Conservation (phyloP, 2,888 invertebrate species). For the Iphiclides podalirius region DNA sequence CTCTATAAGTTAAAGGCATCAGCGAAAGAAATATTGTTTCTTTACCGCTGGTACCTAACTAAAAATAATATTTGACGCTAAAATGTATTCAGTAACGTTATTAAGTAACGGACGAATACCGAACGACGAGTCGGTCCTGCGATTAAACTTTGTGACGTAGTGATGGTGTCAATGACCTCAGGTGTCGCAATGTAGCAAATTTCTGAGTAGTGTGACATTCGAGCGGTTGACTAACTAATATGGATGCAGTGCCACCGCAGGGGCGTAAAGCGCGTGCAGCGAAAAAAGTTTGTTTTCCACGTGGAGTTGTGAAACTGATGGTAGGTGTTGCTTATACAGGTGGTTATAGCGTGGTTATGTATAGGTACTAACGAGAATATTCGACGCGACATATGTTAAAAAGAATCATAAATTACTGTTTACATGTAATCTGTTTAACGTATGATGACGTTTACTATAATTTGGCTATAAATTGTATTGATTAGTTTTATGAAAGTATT, state of each 20-base stretch:
- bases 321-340: constrained; percentile 6
- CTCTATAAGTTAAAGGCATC: background rate
- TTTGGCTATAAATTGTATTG: no score
- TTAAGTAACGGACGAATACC: background rate
- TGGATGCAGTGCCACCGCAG: constrained; percentile 18
- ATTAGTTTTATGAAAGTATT: no score
- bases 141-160: constrained; percentile 19
- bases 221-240: constrained; percentile 1
- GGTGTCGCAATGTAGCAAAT: constrained; percentile 7
- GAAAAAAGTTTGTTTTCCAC: constrained; percentile 19
- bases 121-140: background rate
- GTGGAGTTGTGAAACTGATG: constrained; percentile 4
- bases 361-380: no score
- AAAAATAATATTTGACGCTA: background rate
- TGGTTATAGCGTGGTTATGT: no score
- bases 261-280: background rate
- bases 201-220: constrained; percentile 5
- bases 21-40: background rate
- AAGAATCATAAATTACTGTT: no score
- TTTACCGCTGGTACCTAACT: background rate
- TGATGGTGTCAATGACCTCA: background rate
- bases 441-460: no score
- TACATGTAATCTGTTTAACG: no score
- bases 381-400: no score
- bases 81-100: constrained; percentile 6